Percentiles rank a stretch among this genome's conserved stretches.
Conservation (phyloP, 1,140 invertebrate genomes). For the Trichonephila clavata region DNA sequence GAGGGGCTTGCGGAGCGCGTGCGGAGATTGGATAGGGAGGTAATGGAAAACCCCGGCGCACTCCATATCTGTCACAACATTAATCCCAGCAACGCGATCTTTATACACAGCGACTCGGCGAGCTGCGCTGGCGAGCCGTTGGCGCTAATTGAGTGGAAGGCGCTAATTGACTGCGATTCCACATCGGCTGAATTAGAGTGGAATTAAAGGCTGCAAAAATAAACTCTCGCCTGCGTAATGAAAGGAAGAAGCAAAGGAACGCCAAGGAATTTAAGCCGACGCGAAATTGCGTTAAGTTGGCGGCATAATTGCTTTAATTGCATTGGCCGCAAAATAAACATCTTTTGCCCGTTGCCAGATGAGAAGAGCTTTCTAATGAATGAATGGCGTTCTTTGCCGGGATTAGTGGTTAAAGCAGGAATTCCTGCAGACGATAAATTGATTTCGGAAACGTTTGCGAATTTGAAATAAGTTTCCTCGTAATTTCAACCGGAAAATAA, state of each 20-base stretch:
- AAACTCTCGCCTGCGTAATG: slow-evolving; percentile 54
- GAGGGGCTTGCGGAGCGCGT: slow-evolving; percentile 61
- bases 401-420: slow-evolving; percentile 60
- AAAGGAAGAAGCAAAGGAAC: slow-evolving; percentile 54
- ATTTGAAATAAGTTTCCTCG: slow-evolving; percentile 65
- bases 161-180: slow-evolving; percentile 74
- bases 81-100: slow-evolving; percentile 69
- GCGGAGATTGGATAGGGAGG: slow-evolving; percentile 73
- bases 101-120: slow-evolving; percentile 14
- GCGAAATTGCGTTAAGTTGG: slow-evolving; percentile 76
- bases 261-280: slow-evolving; percentile 73
- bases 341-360: slow-evolving; percentile 49
- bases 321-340: slow-evolving; percentile 76
- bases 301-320: slow-evolving; percentile 75
- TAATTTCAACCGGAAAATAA: slow-evolving; percentile 32
- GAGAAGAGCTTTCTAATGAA: slow-evolving; percentile 59
- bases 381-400: slow-evolving; percentile 45
- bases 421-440: slow-evolving; percentile 69
- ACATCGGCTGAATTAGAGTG: slow-evolving; percentile 69
- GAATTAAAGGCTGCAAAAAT: slow-evolving; percentile 68
- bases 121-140: slow-evolving; percentile 43
- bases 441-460: slow-evolving; percentile 68
- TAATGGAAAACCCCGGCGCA: slow-evolving; percentile 75
- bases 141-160: slow-evolving; percentile 70
- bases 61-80: slow-evolving; percentile 74